These are phyloP conservation scores for Diogma glabrata DNA, from an alignment of 2,888 invertebrate genomes.

Conservation along the genomic window DNA sequence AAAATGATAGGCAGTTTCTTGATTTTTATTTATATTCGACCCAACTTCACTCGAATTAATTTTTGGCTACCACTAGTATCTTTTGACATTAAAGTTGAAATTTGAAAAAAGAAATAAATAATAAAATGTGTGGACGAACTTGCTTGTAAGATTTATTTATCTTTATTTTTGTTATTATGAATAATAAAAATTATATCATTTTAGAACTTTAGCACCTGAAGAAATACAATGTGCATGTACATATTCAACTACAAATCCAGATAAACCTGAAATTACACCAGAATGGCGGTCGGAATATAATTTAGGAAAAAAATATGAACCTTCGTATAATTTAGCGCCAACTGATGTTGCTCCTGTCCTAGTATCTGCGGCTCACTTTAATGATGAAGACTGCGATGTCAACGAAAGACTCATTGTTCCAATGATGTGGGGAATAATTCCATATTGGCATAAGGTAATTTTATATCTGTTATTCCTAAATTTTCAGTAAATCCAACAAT, in stretches of 20 bases:
- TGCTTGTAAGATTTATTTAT: constrained; percentile 40
- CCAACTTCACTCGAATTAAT: too few relatives aligned
- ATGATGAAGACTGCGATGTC: constrained; percentile 23
- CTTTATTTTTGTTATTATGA: constrained; percentile 17
- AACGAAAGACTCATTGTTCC: constrained; percentile 50
- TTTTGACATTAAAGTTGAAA: too few relatives aligned
- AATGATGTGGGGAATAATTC: constrained; percentile 80
- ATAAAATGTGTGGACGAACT: constrained; percentile 48
- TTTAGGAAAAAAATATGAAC: constrained; percentile 48
- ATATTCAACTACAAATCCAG: constrained; percentile 37
- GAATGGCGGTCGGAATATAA: constrained; percentile 54
- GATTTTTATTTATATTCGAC: too few relatives aligned
- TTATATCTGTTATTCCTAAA: too few relatives aligned
- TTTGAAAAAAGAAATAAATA: too few relatives aligned
- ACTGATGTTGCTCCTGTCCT: constrained; percentile 60
- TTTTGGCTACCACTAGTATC: too few relatives aligned
- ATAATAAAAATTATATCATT: constrained; percentile 17
- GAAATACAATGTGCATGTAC: constrained; percentile 50
- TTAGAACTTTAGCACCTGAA: constrained; percentile 47
- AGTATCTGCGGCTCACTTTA: constrained; percentile 47
- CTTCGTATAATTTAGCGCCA: constrained; percentile 63
- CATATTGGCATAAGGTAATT: constrained; percentile 62
- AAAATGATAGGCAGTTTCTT: too few relatives aligned
- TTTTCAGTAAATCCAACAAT: too few relatives aligned
- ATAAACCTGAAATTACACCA: constrained; percentile 33